Percentiles rank a stretch among this genome's conserved stretches.
phyloP scores from a whole-genome alignment of 2,113 vertebrate species.

The Herpailurus yagouaroundi region DNA sequence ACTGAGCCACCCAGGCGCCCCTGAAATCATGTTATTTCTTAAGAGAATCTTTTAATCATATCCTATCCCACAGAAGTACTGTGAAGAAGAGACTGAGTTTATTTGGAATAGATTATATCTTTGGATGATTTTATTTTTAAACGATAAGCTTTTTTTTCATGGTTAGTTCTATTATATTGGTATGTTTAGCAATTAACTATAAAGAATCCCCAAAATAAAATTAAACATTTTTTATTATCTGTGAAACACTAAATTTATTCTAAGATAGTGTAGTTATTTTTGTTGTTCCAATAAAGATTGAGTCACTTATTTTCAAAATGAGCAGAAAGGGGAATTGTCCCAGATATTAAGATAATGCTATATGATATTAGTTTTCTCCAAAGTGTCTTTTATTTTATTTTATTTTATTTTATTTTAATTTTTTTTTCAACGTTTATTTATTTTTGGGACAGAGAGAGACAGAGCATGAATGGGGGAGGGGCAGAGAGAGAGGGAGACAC shows the following conservation, averaged over 20 bases:
- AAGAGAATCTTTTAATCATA: constrained; percentile 23
- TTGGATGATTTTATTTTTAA: neutral
- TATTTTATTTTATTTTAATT: too few species aligned
- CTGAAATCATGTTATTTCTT: neutral
- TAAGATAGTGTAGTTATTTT: neutral
- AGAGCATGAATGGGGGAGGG: too few species aligned
- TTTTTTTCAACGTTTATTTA: too few species aligned
- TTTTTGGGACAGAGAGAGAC: too few species aligned
- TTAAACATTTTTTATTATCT: neutral
- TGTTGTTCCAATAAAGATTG: neutral
- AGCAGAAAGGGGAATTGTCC: neutral
- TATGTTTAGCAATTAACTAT: constrained; percentile 14
- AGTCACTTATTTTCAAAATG: constrained; percentile 32
- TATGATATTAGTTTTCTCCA: neutral
- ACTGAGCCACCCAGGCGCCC: neutral
- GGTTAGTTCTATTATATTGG: neutral
- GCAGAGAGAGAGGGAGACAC: too few species aligned
- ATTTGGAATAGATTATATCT: constrained; percentile 5
- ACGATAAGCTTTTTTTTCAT: neutral
- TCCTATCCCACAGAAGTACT: neutral
- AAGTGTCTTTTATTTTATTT: too few species aligned
- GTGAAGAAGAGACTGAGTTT: constrained; percentile 1
- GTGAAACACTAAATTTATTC: constrained; percentile 4
- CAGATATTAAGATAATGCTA: neutral
- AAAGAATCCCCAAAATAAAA: constrained; percentile 35